phyloP scores from a whole-genome alignment of 2,113 vertebrate species.

The Campylomormyrus tamandua region DNA sequence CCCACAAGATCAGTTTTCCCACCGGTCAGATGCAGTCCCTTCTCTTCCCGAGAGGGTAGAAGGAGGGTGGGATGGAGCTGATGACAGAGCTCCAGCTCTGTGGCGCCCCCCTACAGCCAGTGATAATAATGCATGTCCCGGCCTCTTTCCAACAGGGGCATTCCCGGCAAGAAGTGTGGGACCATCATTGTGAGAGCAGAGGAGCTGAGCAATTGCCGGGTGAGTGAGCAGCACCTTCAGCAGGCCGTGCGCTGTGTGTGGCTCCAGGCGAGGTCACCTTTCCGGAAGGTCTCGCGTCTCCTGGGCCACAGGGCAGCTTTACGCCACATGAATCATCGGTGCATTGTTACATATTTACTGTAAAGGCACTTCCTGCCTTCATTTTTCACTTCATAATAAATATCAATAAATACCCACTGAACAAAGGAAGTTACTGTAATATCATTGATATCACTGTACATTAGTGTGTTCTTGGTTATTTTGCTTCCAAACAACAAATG shows the following conservation, averaged over 20 bases:
- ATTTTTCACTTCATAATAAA: background rate
- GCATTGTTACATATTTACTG: background rate
- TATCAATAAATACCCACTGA: background rate
- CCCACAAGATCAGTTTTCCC: background rate
- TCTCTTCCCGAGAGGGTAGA: background rate
- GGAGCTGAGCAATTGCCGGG: constrained; percentile 90
- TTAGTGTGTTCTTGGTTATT: background rate
- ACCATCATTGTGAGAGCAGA: constrained; percentile 88
- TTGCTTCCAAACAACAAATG: background rate
- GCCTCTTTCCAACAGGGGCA: constrained; percentile 66
- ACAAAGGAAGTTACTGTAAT: background rate
- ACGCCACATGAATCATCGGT: background rate
- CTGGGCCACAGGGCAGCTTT: background rate
- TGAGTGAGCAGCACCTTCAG: constrained; percentile 53
- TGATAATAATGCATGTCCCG: background rate
- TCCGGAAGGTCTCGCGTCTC: background rate
- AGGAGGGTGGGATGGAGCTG: background rate
- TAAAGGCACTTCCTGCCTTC: background rate
- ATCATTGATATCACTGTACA: background rate
- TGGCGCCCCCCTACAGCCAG: background rate
- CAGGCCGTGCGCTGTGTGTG: background rate
- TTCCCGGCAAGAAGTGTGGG: constrained; percentile 90
- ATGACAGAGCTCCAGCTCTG: background rate
- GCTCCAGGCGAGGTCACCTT: background rate
- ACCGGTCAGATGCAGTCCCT: background rate